Conservation (phyloP, 1,140 invertebrate species). For the Drosophila bocqueti region DNA sequence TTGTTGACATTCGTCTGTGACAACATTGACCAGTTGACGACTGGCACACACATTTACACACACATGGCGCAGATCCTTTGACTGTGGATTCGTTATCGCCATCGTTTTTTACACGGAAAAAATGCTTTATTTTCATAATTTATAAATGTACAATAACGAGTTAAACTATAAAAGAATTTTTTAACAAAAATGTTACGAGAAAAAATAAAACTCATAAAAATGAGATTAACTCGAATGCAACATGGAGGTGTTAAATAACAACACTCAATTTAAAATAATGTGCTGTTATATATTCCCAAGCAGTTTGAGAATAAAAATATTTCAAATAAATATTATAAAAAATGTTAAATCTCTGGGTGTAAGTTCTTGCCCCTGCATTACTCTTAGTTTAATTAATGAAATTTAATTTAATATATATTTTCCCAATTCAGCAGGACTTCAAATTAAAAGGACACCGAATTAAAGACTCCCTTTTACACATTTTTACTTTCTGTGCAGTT, state of each 20-base stretch:
- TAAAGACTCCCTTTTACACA: not conserved
- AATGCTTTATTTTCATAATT: not conserved
- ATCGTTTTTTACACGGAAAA: conserved; percentile 20
- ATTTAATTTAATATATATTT: not conserved
- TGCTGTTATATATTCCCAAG: not conserved
- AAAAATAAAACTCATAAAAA: too few relatives aligned
- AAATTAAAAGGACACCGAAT: not conserved
- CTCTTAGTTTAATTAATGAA: not conserved
- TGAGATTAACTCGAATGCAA: not conserved
- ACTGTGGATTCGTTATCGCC: conserved; percentile 63
- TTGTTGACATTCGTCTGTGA: conserved; percentile 83
- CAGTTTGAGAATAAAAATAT: too few relatives aligned
- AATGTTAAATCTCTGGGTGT: too few relatives aligned
- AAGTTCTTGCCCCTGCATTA: too few relatives aligned
- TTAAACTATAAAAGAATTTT: not conserved
- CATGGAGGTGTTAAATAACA: not conserved
- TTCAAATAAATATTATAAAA: too few relatives aligned
- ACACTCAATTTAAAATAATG: not conserved
- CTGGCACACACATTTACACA: conserved; percentile 30
- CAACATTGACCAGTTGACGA: conserved; percentile 82
- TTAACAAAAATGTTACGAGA: not conserved
- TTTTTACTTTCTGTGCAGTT: conserved; percentile 2
- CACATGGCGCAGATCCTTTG: conserved; percentile 31
- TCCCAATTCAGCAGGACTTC: not conserved
- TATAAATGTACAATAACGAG: not conserved